Percentiles rank a stretch among this genome's conserved stretches.
Conservation (phyloP, 2,113 vertebrate species). For the Misgurnus anguillicaudatus region DNA sequence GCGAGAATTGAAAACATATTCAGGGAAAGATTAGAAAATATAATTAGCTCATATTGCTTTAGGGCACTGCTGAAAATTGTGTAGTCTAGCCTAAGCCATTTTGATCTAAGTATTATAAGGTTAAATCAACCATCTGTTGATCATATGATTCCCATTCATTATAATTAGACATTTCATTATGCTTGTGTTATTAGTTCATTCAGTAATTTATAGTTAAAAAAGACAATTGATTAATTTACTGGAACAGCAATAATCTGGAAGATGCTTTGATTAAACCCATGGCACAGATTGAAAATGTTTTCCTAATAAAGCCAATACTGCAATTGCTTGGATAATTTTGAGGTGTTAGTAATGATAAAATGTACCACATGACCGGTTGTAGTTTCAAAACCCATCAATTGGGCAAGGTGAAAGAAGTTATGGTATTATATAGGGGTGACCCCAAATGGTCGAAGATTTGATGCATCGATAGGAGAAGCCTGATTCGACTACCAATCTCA, state of each 20-base stretch:
- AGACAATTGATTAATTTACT: background rate
- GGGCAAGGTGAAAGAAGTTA: background rate
- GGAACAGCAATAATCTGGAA: slow-evolving; percentile 13
- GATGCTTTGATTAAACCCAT: slow-evolving; percentile 9
- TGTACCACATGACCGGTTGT: no score
- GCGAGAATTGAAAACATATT: background rate
- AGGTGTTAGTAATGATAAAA: no score
- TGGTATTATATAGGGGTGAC: no score
- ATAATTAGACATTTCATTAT: background rate
- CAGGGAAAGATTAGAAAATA: background rate
- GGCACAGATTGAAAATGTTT: background rate
- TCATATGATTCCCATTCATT: slow-evolving; percentile 11
- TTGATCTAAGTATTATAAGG: slow-evolving; percentile 14
- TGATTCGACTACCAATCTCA: no score
- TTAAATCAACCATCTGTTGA: slow-evolving; percentile 33
- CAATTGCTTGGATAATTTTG: background rate
- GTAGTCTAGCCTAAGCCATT: background rate
- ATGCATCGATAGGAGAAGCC: no score
- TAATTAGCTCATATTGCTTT: background rate
- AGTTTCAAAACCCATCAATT: background rate
- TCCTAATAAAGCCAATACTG: background rate
- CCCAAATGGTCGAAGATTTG: no score
- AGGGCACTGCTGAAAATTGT: slow-evolving; percentile 5
- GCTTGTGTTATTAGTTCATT: slow-evolving; percentile 2
- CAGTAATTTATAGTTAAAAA: background rate